Evolutionary conservation across 2,888 invertebrate genomes (phyloP).

Genomic region (Smittia sp.): DNA sequence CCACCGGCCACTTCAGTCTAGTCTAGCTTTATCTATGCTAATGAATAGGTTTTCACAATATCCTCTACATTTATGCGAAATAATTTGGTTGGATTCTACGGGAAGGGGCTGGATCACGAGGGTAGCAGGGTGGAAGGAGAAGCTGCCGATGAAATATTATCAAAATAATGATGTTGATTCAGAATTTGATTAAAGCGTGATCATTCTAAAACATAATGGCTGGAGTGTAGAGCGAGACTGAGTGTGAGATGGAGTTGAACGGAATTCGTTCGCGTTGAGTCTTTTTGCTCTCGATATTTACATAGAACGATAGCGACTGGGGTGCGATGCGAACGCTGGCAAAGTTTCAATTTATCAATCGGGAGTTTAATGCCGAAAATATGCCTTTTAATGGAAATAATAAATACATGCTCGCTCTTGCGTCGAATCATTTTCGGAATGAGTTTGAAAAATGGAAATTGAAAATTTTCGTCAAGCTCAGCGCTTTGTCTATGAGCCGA

Average conservation of each 20-base stretch:
- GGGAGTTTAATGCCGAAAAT: conserved; percentile 1
- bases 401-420: background rate
- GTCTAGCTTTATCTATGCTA: too few species aligned
- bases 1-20: too few species aligned
- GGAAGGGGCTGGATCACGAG: too few species aligned
- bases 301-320: background rate
- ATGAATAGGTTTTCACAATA: too few species aligned
- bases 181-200: conserved; percentile 37
- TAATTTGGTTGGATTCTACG: too few species aligned
- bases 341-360: conserved; percentile 24
- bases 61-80: too few species aligned
- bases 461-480: conserved; percentile 1
- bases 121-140: background rate
- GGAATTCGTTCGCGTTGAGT: background rate
- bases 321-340: background rate
- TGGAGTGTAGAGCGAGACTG: background rate
- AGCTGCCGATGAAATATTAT: conserved; percentile 33
- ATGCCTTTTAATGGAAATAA: conserved; percentile 9
- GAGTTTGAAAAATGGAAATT: background rate
- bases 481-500: background rate
- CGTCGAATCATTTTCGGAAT: background rate
- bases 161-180: conserved; percentile 39
- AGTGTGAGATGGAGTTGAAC: background rate
- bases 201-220: conserved; percentile 30
- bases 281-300: conserved; percentile 10